A percentile compares a stretch with the other conserved stretches of the same genome.
Conservation (phyloP, 2,113 vertebrate genomes). For the Pterocles orientalis region DNA sequence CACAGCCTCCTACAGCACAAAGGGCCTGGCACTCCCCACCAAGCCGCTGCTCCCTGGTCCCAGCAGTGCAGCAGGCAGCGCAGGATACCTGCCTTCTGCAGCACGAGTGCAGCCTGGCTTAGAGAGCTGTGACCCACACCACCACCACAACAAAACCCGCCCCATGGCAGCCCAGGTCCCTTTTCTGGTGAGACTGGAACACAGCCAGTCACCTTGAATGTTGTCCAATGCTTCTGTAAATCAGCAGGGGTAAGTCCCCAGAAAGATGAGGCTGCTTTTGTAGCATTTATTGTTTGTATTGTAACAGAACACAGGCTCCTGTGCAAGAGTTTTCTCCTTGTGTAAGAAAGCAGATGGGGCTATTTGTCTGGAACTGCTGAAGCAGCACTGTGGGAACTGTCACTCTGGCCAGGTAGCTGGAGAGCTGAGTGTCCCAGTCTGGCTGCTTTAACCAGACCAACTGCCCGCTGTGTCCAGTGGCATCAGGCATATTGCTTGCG, state of each 20-base stretch:
- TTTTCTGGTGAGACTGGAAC: not conserved
- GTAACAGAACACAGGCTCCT: not conserved
- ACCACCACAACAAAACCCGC: not conserved
- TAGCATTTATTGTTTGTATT: not conserved
- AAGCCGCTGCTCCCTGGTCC: not conserved
- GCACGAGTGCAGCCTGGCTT: not conserved
- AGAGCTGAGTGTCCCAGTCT: not conserved
- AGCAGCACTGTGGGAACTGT: not conserved
- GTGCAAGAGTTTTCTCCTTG: not conserved
- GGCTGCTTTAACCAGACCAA: not conserved
- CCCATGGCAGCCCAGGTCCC: not conserved
- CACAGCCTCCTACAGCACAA: not conserved
- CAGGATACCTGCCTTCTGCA: not conserved
- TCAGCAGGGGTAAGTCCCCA: not conserved
- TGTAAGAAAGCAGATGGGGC: not conserved
- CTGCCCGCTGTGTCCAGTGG: accelerated
- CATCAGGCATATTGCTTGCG: not conserved
- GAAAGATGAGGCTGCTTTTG: not conserved
- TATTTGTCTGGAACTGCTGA: not conserved
- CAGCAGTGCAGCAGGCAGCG: not conserved
- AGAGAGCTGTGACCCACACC: not conserved
- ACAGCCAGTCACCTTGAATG: not conserved
- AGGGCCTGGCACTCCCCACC: not conserved
- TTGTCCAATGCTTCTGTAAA: not conserved
- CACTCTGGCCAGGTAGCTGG: not conserved